These are phyloP conservation scores for Morelia viridis DNA, from an alignment of 2,797 vertebrate species.

Conservation along the genomic window DNA sequence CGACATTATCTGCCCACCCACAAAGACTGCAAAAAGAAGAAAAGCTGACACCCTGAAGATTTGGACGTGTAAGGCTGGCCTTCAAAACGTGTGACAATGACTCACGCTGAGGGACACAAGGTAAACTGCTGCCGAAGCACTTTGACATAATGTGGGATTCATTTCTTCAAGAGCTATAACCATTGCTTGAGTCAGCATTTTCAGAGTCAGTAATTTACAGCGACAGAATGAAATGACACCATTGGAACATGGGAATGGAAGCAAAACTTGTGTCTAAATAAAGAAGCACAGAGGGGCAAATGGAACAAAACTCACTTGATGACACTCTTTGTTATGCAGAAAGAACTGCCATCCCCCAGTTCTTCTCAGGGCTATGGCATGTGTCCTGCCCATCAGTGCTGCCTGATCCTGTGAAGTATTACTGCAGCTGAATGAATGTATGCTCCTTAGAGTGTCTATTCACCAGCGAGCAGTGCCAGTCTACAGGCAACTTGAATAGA, in stretches of 20 bases:
- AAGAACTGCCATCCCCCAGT: not conserved
- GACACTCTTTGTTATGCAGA: not conserved
- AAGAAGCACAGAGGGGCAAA: constrained; percentile 45
- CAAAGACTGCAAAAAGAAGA: constrained; percentile 67
- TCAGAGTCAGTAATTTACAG: constrained; percentile 70
- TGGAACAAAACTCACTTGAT: not conserved
- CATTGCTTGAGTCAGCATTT: constrained; percentile 75
- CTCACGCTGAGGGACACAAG: constrained; percentile 68
- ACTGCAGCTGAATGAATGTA: not conserved
- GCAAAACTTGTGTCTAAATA: constrained; percentile 48
- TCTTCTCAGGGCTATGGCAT: not conserved
- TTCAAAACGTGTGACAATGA: constrained; percentile 70
- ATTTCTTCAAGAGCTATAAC: constrained; percentile 72
- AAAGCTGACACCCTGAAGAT: constrained; percentile 63
- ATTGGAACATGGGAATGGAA: constrained; percentile 65
- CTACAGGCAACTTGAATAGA: not conserved
- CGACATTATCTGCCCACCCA: constrained; percentile 58
- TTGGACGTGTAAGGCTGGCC: constrained; percentile 48
- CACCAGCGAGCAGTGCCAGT: not conserved
- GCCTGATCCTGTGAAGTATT: not conserved
- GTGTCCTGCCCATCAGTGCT: not conserved
- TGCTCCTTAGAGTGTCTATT: not conserved
- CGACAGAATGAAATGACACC: constrained; percentile 64
- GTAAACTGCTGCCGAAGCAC: constrained; percentile 68
- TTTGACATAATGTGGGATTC: constrained; percentile 64